These are phyloP conservation scores for Euplexia lucipara DNA, from an alignment of 2,888 invertebrate species.

Conservation along the genomic window DNA sequence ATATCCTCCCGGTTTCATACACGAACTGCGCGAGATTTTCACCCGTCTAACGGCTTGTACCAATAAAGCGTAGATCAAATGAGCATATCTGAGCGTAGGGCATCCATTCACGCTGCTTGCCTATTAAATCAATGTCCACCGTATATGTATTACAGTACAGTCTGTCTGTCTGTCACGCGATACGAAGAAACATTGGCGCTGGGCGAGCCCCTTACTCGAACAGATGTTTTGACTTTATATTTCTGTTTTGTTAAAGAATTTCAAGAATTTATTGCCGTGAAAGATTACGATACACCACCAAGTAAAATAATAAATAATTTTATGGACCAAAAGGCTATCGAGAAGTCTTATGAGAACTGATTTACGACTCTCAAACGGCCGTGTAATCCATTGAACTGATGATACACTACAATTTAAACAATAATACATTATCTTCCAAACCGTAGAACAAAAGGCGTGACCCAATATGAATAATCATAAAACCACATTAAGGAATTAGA, in stretches of 20 bases:
- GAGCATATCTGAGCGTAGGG: slow-evolving; percentile 69
- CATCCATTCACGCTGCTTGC: slow-evolving; percentile 77
- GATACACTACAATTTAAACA: slow-evolving; percentile 56
- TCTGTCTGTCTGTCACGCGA: slow-evolving; percentile 76
- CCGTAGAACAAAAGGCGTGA: slow-evolving; percentile 83
- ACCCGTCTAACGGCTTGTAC: slow-evolving; percentile 55
- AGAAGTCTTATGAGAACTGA: slow-evolving; percentile 43
- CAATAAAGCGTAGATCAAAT: slow-evolving; percentile 75
- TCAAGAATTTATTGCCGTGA: slow-evolving; percentile 42
- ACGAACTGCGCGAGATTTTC: slow-evolving; percentile 54
- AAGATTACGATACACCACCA: slow-evolving; percentile 26
- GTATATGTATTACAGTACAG: slow-evolving; percentile 76
- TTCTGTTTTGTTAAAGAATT: slow-evolving; percentile 55
- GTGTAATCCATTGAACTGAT: slow-evolving; percentile 52
- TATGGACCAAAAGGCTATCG: slow-evolving; percentile 19
- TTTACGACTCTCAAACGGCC: slow-evolving; percentile 46
- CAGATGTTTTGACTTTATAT: slow-evolving; percentile 57
- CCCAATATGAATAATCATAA: slow-evolving; percentile 82
- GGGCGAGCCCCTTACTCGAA: slow-evolving; percentile 47
- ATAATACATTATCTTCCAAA: slow-evolving; percentile 62
- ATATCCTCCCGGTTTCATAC: slow-evolving; percentile 39
- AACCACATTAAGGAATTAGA: slow-evolving; percentile 85
- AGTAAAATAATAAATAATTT: slow-evolving; percentile 38
- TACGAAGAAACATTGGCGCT: slow-evolving; percentile 73
- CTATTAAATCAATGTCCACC: slow-evolving; percentile 85